Conservation (phyloP, 2,888 invertebrate genomes). For the Desoria tigrina region DNA sequence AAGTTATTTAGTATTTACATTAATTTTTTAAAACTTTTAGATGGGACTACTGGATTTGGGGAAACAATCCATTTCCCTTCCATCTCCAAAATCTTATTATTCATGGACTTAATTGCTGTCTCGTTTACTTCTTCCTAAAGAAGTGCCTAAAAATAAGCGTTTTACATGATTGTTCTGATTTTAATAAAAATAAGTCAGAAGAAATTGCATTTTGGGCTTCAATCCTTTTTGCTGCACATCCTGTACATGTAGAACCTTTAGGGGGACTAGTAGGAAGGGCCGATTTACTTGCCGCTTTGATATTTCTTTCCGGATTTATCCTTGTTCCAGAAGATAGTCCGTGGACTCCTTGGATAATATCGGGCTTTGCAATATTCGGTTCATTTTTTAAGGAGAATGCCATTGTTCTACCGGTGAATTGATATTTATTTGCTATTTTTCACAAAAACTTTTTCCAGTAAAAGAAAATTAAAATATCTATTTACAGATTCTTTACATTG, state of each 20-base stretch:
- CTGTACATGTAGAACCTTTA: constrained; percentile 88
- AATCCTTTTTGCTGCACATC: constrained; percentile 84
- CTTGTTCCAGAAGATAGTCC: constrained; percentile 21
- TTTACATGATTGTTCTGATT: neutral
- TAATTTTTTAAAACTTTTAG: constrained; percentile 58
- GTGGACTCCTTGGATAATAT: constrained; percentile 21
- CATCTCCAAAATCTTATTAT: constrained; percentile 75
- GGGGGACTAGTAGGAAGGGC: constrained; percentile 78
- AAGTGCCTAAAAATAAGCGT: constrained; percentile 53
- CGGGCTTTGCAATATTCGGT: constrained; percentile 39
- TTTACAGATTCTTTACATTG: constrained; percentile 31
- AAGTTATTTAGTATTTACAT: neutral
- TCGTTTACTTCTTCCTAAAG: constrained; percentile 57
- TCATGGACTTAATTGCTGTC: constrained; percentile 66
- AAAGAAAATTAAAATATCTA: too few relatives aligned
- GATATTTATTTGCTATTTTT: too few relatives aligned
- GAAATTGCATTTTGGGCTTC: constrained; percentile 66
- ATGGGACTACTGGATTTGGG: constrained; percentile 67
- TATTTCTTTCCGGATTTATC: constrained; percentile 70
- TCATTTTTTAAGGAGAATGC: constrained; percentile 52
- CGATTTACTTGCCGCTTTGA: constrained; percentile 71
- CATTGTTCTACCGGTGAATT: constrained; percentile 42
- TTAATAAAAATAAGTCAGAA: neutral
- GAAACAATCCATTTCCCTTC: constrained; percentile 63
- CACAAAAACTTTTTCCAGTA: neutral